Base-by-base conservation (phyloP, 2,797 vertebrate species). In the Muscicapa comitata region DNA sequence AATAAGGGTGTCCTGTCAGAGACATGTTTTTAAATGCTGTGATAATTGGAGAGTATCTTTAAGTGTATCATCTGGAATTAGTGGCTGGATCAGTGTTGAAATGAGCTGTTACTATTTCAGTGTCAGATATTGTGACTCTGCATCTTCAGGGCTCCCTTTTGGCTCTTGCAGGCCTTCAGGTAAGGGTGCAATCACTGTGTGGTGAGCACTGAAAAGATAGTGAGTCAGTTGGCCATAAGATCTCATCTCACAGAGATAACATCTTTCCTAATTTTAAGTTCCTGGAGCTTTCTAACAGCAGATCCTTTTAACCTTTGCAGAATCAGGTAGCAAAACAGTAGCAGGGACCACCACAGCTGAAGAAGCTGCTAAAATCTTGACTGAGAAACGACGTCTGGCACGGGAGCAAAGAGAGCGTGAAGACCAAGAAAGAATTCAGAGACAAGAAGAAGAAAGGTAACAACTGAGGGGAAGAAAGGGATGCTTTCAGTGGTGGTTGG, bases 391-490 rank as follows among this genome's bases (percentile, higher is more conserved):
- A 15, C 98, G 98, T 53, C 95, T 99, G 89, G 98, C 98, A 77
- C 98, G 98, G n/a, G 99, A 99, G 94, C 99, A 99, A 83, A 98
- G 98, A 61, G 98, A 99, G 77, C 98, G 96, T 48, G 98, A 99
- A 89, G 99, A 99, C 91, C 98, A 97, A 93, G 98, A 99, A 76
- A 97, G 98, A 92, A 68, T 98, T 85, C 98, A 98, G 94, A 98
- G 94, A 65, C 98, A 99, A 94, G 98, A 98, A 45, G 98, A 99
- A 88, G 98, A 99, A 94, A 99, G 97, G 99, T 99, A 94, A 97
- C 96, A 6, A 1, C 1, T 37, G 17, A 35, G 80, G n/a, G 78
- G 43, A 33, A 51, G 42, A 43, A 65, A 61, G 25, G 35, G 20
- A 8, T 66, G 40, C 26, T 68, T 80, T 50, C 8, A 17, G 14